Base-by-base conservation (phyloP, 2,797 vertebrate genomes). In the Anguilla obscura region DNA sequence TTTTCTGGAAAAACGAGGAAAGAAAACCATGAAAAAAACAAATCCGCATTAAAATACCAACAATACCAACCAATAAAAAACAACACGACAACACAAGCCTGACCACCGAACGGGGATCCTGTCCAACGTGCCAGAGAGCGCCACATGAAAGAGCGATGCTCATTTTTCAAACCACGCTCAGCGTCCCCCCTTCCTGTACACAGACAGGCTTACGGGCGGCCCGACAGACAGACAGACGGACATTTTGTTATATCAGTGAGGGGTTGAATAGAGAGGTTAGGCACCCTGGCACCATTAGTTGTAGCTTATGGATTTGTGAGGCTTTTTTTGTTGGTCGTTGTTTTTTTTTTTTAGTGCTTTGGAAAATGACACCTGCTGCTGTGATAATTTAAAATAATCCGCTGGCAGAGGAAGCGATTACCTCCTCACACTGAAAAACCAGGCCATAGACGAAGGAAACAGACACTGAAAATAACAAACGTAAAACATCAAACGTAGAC, bases 391-490 rank as follows among this genome's bases (percentile, higher is more conserved):
- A 56, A 58, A 86, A 33, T 79, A 89, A 56, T 85, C 87, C 18
- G 16, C 40, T 16, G 8, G 79, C 1, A 86, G 58, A 88, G n/a
- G 69, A 84, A 88, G 82, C 16, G 79, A 54, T 45, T 54, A 56
- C 24, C 87, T 69, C 85, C 74, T 8, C 83, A 60, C 52, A 89
- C 87, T 76, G 56, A 45, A 45, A 84, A 88, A 86, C 36, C 86
- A 89, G 88, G 90, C 86, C 89, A 84, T 56, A 84, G 86, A 63
- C 60, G 14, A 82, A 88, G 48, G 91, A 90, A 91, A 89, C 54
- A 92, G 52, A 30, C 21, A 66, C 48, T n/a, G 24, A 66, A 16
- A 60, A 50, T 50, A 50, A 50, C 50, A 50, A 50, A 50, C 50
- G 4, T 36, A 50, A 50, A 50, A 50, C 50, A 50, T 50, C 50